phyloP scores from a whole-genome alignment of 2,113 vertebrate genomes.

The Pedetes capensis region DNA sequence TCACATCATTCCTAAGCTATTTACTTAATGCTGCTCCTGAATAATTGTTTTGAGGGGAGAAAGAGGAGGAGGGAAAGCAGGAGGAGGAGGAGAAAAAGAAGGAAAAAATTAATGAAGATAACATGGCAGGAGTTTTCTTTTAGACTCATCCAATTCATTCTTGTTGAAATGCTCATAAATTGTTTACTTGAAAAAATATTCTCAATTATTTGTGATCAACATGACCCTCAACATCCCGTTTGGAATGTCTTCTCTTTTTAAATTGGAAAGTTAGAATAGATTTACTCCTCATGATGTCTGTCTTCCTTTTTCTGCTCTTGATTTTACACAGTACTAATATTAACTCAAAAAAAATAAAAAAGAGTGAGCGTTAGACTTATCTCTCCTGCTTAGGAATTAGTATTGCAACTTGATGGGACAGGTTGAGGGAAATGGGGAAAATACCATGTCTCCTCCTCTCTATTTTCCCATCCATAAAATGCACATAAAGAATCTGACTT shows the following conservation, averaged over 20 bases:
- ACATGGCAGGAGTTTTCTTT: not conserved
- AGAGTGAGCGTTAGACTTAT: not conserved
- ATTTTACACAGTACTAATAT: not conserved
- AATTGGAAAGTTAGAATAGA: conserved; percentile 5
- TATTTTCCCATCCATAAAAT: not conserved
- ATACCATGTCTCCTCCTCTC: not conserved
- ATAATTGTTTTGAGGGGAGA: too few relatives aligned
- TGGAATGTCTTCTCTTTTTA: not conserved
- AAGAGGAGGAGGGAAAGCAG: too few relatives aligned
- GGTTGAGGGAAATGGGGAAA: not conserved
- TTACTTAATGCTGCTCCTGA: not conserved
- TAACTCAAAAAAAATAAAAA: not conserved
- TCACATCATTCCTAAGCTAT: not conserved
- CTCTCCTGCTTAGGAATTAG: not conserved
- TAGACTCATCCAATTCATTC: not conserved
- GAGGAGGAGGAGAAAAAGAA: not conserved
- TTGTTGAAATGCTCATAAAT: not conserved
- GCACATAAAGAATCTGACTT: not conserved
- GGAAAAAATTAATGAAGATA: too few relatives aligned
- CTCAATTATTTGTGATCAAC: not conserved
- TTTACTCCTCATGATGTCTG: not conserved
- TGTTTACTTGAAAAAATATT: not conserved
- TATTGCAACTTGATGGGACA: not conserved
- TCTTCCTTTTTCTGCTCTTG: not conserved
- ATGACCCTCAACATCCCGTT: not conserved